These are phyloP conservation scores for Sinella curviseta DNA, from an alignment of 1,140 invertebrate genomes.

Conservation along the genomic window DNA sequence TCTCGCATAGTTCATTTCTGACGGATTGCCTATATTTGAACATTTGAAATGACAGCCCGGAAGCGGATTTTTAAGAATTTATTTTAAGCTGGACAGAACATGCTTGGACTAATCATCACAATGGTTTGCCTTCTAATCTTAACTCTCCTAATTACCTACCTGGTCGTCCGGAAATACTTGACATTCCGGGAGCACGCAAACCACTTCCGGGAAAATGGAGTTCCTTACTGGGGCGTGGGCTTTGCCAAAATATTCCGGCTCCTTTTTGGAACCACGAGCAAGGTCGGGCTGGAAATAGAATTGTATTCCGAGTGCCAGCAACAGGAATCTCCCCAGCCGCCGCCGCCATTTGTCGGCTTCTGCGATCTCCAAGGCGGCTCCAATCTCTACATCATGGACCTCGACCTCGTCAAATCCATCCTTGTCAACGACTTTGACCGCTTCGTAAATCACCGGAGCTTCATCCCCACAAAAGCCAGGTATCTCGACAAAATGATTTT, in stretches of 20 bases:
- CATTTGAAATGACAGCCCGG: no score
- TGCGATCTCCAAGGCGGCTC: background rate
- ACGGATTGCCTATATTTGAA: no score
- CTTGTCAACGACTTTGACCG: conserved; percentile 52
- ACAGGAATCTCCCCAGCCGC: no score
- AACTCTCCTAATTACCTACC: no score
- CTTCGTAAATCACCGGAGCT: conserved; percentile 49
- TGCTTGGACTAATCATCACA: no score
- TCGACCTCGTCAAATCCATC: conserved; percentile 50
- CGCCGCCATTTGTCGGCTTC: background rate
- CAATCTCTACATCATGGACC: conserved; percentile 37
- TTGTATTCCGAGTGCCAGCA: background rate
- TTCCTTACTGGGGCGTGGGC: background rate
- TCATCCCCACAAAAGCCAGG: background rate
- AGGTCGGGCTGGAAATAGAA: background rate
- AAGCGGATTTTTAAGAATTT: no score
- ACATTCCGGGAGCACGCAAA: background rate
- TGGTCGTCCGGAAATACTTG: no score
- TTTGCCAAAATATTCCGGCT: background rate
- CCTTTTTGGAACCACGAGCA: background rate
- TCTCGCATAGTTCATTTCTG: no score
- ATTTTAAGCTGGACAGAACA: no score
- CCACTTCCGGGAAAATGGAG: background rate
- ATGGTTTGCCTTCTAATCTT: no score
- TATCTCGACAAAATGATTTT: conserved; percentile 53